These are phyloP conservation scores for Philopotamus ludificatus DNA, from an alignment of 1,140 invertebrate species.

Conservation along the genomic window DNA sequence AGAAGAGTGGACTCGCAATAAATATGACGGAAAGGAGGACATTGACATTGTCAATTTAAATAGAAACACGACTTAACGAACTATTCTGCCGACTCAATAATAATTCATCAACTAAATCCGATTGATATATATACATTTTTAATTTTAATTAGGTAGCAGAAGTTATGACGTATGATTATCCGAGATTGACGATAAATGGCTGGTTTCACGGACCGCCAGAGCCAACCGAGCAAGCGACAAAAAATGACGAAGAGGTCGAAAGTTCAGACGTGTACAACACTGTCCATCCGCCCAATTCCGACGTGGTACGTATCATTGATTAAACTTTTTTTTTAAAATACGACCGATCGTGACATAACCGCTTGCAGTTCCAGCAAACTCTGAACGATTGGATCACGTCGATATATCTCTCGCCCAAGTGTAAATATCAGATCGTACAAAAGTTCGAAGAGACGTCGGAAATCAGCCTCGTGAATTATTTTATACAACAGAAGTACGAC, in stretches of 20 bases:
- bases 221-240: conserved; percentile 1
- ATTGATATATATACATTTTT: no score
- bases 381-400: conserved; percentile 51
- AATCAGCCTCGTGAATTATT: conserved; percentile 58
- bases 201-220: conserved; percentile 68
- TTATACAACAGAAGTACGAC: conserved; percentile 54
- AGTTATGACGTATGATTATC: conserved; percentile 61
- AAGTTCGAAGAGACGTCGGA: conserved; percentile 61
- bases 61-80: no score
- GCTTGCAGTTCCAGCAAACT: conserved; percentile 26
- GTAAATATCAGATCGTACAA: conserved; percentile 55
- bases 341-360: no score
- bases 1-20: no score
- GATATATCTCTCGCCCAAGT: conserved; percentile 53
- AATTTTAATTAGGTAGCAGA: conserved; percentile 71
- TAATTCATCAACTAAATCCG: no score
- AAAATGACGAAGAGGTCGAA: conserved; percentile 33
- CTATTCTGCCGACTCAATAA: no score
- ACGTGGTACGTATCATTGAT: conserved; percentile 1
- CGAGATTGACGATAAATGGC: conserved; percentile 69
- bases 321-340: not conserved
- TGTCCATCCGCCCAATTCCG: not conserved
- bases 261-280: not conserved
- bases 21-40: no score
- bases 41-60: no score